Percentiles rank a stretch among this genome's conserved stretches.
Evolutionary conservation across 64 coral and sea anemone species (phyloP).

Genomic region (Montipora capricornis): DNA sequence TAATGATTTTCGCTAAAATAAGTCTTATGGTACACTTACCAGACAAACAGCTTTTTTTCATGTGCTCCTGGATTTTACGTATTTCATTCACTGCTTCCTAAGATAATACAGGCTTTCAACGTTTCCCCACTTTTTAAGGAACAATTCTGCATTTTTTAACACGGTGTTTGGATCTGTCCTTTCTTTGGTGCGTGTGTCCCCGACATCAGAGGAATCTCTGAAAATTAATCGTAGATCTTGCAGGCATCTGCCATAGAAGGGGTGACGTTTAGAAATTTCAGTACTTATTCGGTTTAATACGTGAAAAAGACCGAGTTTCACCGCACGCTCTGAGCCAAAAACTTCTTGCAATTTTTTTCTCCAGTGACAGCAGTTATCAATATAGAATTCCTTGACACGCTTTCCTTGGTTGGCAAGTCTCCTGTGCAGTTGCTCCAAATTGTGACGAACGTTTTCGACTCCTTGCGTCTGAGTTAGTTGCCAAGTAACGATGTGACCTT

Average conservation of each 20-base stretch:
- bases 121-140: constrained; percentile 61
- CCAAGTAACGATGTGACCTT: constrained; percentile 59
- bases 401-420: constrained; percentile 39
- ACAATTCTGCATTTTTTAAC: constrained; percentile 43
- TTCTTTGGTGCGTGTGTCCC: constrained; percentile 17
- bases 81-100: constrained; percentile 50
- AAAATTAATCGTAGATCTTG: constrained; percentile 53
- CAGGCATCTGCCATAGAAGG: constrained; percentile 44
- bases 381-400: constrained; percentile 16
- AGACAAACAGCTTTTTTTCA: constrained; percentile 57
- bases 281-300: constrained; percentile 28
- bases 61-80: constrained; percentile 55
- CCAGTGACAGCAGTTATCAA: constrained; percentile 69
- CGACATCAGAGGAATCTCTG: constrained; percentile 49
- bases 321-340: constrained; percentile 27
- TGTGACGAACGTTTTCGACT: constrained; percentile 30
- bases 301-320: constrained; percentile 65
- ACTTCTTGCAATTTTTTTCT: constrained; percentile 42
- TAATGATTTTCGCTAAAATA: too few relatives aligned
- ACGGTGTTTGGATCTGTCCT: constrained; percentile 26
- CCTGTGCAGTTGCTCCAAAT: background rate
- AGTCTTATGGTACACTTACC: background rate
- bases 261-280: constrained; percentile 51
- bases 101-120: constrained; percentile 51
- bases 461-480: constrained; percentile 29